Conservation (phyloP, 1,140 invertebrate species). For the Octopus bimaculoides region DNA sequence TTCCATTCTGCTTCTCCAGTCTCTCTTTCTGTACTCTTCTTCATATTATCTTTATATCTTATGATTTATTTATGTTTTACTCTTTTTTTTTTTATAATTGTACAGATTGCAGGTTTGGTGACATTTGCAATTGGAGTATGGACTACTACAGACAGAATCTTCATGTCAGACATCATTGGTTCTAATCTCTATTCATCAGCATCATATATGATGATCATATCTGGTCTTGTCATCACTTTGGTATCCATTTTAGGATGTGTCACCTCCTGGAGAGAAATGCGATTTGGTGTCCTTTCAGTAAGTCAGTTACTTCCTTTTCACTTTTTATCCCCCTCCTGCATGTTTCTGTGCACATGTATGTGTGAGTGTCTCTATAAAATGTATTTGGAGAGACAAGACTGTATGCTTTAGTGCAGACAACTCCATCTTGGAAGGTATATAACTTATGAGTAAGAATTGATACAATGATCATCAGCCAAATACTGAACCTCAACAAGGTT, state of each 20-base stretch:
- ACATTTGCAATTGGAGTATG: conserved; percentile 28
- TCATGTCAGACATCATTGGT: conserved; percentile 30
- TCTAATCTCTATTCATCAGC: conserved; percentile 24
- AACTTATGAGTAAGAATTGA: too few species aligned
- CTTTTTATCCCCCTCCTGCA: too few species aligned
- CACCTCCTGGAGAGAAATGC: conserved; percentile 14
- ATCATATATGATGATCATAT: conserved; percentile 26
- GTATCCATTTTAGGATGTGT: conserved; percentile 24
- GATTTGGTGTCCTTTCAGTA: background rate
- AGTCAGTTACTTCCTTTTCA: background rate
- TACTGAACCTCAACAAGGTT: too few species aligned
- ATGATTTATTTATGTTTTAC: background rate
- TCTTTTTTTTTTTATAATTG: background rate
- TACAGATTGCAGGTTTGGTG: conserved; percentile 25
- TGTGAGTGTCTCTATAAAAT: too few species aligned
- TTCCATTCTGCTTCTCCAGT: too few species aligned
- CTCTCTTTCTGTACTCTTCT: too few species aligned
- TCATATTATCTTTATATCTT: background rate
- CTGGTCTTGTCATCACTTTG: conserved; percentile 20
- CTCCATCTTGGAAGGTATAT: too few species aligned
- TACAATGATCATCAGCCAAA: too few species aligned
- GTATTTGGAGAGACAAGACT: too few species aligned
- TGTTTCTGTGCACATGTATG: too few species aligned
- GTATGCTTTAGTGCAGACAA: too few species aligned
- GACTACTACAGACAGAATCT: conserved; percentile 27